A percentile compares a stretch with the other conserved stretches of the same genome.
Conservation (phyloP, 2,888 invertebrate species). For the Nesidiocoris tenuis region DNA sequence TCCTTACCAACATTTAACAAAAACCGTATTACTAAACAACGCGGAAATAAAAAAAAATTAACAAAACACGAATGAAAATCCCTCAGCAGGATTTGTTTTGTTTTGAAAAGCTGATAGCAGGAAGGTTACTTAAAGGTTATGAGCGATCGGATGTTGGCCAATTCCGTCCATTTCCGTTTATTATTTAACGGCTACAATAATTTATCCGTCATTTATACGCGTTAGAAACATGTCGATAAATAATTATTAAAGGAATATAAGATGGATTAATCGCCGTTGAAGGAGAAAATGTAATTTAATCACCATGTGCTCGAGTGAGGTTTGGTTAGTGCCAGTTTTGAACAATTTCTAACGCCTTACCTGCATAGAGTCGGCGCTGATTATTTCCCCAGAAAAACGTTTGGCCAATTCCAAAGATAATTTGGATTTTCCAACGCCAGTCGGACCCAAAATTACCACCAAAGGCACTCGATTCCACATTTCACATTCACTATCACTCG, state of each 20-base stretch:
- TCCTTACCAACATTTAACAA: too few species aligned
- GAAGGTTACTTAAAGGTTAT: slow-evolving; percentile 34
- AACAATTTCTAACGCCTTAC: slow-evolving; percentile 57
- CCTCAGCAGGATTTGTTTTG: slow-evolving; percentile 7
- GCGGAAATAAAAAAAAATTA: too few species aligned
- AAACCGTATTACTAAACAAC: too few species aligned
- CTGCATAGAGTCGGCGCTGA: slow-evolving; percentile 99
- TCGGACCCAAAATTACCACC: slow-evolving; percentile 91
- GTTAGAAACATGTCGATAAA: too few species aligned
- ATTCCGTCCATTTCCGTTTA: neutral
- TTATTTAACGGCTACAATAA: too few species aligned
- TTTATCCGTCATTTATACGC: too few species aligned
- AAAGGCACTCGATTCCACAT: slow-evolving; percentile 60
- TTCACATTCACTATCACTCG: slow-evolving; percentile 19
- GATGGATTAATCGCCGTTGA: neutral
- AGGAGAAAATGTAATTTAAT: neutral
- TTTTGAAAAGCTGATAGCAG: slow-evolving; percentile 24
- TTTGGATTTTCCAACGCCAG: slow-evolving; percentile 97
- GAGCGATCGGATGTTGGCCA: neutral
- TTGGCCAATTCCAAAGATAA: slow-evolving; percentile 87
- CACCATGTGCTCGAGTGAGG: slow-evolving; percentile 19
- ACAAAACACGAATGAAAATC: neutral
- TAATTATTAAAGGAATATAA: too few species aligned
- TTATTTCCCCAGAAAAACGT: slow-evolving; percentile 83
- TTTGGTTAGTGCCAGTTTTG: neutral